phyloP scores from a whole-genome alignment of 1,140 invertebrate species.

The Stratiolaelaps scimitus region DNA sequence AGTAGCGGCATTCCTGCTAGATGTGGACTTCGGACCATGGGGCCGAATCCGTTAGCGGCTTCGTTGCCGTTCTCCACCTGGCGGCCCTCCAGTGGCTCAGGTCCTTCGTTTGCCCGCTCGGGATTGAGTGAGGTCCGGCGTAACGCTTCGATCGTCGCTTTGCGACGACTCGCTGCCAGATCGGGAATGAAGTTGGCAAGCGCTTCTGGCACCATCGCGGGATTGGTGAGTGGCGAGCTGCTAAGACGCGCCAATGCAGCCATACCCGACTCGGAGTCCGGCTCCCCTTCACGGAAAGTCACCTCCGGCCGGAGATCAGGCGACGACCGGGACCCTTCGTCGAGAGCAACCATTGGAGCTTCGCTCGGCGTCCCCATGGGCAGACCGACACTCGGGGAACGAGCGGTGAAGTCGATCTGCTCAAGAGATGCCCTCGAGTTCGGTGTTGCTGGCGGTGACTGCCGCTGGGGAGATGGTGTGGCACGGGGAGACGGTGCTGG shows the following conservation, averaged over 20 bases:
- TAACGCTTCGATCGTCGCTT: constrained; percentile 20
- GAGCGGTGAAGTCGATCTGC: not conserved
- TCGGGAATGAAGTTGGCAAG: constrained; percentile 24
- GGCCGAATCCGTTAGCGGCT: constrained; percentile 6
- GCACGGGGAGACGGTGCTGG: constrained; percentile 17
- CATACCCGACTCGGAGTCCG: not conserved
- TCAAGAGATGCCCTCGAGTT: constrained; percentile 19
- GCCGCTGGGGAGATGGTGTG: constrained; percentile 19
- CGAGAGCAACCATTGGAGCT: not conserved
- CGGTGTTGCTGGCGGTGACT: constrained; percentile 17
- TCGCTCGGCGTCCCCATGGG: not conserved
- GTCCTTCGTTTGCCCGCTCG: not conserved
- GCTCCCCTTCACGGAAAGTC: constrained; percentile 17
- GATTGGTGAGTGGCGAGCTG: constrained; percentile 21
- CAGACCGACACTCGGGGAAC: not conserved
- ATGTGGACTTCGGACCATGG: not conserved
- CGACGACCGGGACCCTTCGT: constrained; percentile 22
- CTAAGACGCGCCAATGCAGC: constrained; percentile 2
- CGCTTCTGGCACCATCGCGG: constrained; percentile 12
- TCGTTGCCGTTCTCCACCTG: constrained; percentile 10
- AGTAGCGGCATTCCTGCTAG: constrained; percentile 6
- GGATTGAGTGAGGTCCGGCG: constrained; percentile 16
- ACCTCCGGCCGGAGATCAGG: constrained; percentile 20
- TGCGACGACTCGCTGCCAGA: constrained; percentile 9
- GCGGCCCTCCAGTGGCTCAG: not conserved